Base-by-base conservation (phyloP, 2,888 invertebrate genomes). In the Agriopis leucophaearia region DNA sequence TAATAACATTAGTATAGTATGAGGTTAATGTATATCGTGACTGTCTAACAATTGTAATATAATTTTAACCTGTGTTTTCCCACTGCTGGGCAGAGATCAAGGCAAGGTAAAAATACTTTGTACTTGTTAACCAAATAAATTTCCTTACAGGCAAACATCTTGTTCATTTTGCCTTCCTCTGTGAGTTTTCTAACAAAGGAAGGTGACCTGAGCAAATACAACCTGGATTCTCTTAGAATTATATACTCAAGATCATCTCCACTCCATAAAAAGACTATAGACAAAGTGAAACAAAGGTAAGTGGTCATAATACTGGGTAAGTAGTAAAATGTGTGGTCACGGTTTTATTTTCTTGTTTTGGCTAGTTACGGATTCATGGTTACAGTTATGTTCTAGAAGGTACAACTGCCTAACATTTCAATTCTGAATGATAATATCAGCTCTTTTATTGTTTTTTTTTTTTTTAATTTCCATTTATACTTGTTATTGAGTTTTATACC, bases 181-280 rank as follows among this genome's bases (percentile, higher is more conserved):
- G 76, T 90, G 16, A 80, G 74, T 40, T 80, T 80, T 59, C 64
- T 89, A 51, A 81, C 84, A n/a, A 89, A 90, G 67, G 75, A 78
- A 16, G 74, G 77, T 50, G 78, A 82, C 60, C 61, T 80, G 40
- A 73, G 81, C 47, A 76, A 82, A 63, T 84, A 74, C 64, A 83
- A 87, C 74, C 72, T 88, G 60, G 81, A 86, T 72, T 85, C 88
- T 42, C 79, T 91, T n/a, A 84, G 82, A 82, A 80, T 85, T 64
- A 81, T 90, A 54, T 90, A 90, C 73, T 88, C 86, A 16, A 83
- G 88, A 51, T 84, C 88, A 65, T 83, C 86, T 51, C 88, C 88
- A 66, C 82, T 91, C 67, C 90, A 90, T 70, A 77, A 72, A 54
- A 89, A 86, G 74, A 87, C 86, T 40, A 87, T 90, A 55, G 79